These are phyloP conservation scores for Anableps anableps DNA, from an alignment of 2,797 vertebrate genomes.

Conservation along the genomic window DNA sequence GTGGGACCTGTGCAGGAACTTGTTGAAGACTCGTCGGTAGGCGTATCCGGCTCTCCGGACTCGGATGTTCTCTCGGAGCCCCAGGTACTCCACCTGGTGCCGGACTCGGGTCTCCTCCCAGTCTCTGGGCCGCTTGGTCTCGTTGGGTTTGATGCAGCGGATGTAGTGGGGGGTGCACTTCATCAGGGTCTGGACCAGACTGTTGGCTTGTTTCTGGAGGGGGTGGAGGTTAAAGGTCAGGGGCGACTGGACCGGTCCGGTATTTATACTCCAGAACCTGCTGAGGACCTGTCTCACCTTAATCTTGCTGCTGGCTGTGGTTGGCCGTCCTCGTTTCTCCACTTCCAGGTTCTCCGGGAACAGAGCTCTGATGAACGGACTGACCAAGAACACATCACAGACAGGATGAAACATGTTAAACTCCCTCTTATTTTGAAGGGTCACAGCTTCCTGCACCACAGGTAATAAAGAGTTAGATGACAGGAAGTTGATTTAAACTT, in stretches of 20 bases:
- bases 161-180: constrained; percentile 89
- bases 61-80: constrained; percentile 86
- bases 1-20: constrained; percentile 85
- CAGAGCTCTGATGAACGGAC: constrained; percentile 82
- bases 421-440: not conserved
- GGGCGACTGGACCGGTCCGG: not conserved
- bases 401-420: not conserved
- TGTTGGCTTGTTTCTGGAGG: constrained; percentile 86
- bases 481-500: not conserved
- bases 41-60: constrained; percentile 86
- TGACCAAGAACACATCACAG: constrained; percentile 56
- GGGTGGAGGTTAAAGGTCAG: not conserved
- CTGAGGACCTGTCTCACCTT: constrained; percentile 74
- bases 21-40: constrained; percentile 82
- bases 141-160: constrained; percentile 89
- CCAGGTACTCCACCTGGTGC: constrained; percentile 88
- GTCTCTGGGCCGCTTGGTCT: constrained; percentile 84
- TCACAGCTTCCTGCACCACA: not conserved
- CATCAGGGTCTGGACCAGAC: constrained; percentile 85
- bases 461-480: not conserved
- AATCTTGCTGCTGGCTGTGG: constrained; percentile 85
- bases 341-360: constrained; percentile 85
- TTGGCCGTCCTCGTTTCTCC: constrained; percentile 85
- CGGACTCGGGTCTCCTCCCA: constrained; percentile 86
- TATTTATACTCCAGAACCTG: too few relatives aligned